Conservation (phyloP, 2,797 vertebrate species). For the Peromyscus nudipes region DNA sequence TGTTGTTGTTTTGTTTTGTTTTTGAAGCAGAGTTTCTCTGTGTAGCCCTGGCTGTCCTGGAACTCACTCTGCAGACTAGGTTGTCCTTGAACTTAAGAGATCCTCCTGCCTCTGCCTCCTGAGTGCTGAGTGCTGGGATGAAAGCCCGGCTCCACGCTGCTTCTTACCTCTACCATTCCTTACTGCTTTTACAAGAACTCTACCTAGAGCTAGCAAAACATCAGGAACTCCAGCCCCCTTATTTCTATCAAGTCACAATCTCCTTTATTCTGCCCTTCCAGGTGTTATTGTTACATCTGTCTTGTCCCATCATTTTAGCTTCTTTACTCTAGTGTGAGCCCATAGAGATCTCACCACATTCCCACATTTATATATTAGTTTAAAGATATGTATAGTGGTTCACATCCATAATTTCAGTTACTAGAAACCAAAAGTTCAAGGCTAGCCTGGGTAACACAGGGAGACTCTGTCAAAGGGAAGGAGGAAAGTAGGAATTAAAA, state of each 20-base stretch:
- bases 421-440: background rate
- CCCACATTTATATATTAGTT: background rate
- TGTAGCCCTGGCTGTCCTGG: background rate
- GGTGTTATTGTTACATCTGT: background rate
- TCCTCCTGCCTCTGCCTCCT: background rate
- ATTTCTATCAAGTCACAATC: background rate
- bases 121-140: background rate
- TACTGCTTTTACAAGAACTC: background rate
- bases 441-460: background rate
- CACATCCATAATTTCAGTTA: background rate
- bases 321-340: background rate
- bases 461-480: background rate
- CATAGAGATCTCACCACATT: background rate
- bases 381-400: background rate
- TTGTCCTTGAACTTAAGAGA: background rate
- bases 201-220: no score
- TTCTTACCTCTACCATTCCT: background rate
- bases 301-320: background rate
- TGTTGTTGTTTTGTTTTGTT: background rate
- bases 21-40: background rate
- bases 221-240: no score
- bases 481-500: background rate
- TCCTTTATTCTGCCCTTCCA: background rate
- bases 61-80: background rate
- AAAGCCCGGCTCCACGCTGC: background rate